Base-by-base conservation (phyloP, 2,113 vertebrate species). In the Eubucco bourcierii region DNA sequence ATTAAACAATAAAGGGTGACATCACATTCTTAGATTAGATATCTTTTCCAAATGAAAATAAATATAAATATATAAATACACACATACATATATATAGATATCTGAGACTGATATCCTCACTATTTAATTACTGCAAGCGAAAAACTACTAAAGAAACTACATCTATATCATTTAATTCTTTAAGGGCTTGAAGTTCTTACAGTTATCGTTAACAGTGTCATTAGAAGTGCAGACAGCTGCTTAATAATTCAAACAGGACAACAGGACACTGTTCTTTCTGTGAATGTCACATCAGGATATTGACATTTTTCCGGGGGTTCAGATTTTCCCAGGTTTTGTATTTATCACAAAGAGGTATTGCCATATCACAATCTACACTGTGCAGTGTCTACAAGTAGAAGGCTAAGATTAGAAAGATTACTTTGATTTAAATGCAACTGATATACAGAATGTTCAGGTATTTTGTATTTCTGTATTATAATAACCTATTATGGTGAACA, bases 371-470 rank as follows among this genome's bases (percentile, higher is more conserved):
- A 73, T 37, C 93, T 80, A 81, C 56, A 78, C 33, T 46, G 41
- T 65, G 74, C 84, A 84, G 77, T 76, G 77, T 87, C 88, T 93
- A 88, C 73, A 85, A 76, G 81, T 34, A 92, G 70, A 86, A 61
- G 65, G 61, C 80, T 64, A 89, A 95, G 59, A 93, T 77, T 72
- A 94, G 85, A 94, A 94, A 96, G 68, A 52, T 67, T 92, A 74
- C 41, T 90, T 96, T n/a, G 12, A 95, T 91, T 88, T 96, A 95
- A 96, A 96, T 58, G 31, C 58, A 94, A 88, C 65, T 77, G 64
- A 95, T 61, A 93, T 37, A 93, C 74, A 88, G 92, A 88, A 95
- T 47, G 79, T 70, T 94, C 61, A 94, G 58, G 67, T 84, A 88
- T 65, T 97, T 85, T 91, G 50, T 67, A 81, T 87, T 95, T 96